Conservation (phyloP, 2,113 vertebrate genomes). For the Mirounga angustirostris region DNA sequence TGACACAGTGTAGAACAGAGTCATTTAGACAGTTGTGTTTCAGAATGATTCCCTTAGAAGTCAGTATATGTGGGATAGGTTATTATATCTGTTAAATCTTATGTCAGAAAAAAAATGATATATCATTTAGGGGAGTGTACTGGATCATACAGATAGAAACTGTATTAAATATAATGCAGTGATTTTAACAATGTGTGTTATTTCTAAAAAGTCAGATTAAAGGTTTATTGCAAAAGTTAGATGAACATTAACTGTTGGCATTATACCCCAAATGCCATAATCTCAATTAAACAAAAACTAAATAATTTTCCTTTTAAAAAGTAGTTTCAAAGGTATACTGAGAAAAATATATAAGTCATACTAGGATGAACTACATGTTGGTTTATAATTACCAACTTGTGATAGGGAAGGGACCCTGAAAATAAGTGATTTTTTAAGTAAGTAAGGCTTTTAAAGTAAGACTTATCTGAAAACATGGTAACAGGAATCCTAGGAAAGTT, state of each 20-base stretch:
- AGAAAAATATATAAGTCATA: neutral
- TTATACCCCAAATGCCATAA: neutral
- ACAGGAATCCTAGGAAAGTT: neutral
- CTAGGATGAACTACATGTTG: neutral
- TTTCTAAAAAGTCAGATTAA: neutral
- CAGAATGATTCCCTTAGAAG: neutral
- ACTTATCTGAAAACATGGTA: neutral
- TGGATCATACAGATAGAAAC: neutral
- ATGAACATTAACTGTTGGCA: neutral
- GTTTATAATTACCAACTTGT: neutral
- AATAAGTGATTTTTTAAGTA: neutral
- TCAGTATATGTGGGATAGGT: neutral
- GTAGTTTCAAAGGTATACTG: neutral
- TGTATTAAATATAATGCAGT: neutral
- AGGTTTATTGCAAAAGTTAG: neutral
- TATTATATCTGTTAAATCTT: neutral
- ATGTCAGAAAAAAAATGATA: neutral
- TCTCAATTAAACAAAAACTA: conserved; percentile 9
- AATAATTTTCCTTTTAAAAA: conserved; percentile 3
- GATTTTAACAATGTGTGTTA: neutral
- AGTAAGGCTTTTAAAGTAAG: neutral
- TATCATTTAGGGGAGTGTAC: neutral
- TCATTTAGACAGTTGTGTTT: neutral
- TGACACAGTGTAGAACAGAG: neutral
- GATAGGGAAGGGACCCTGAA: neutral